A percentile compares a stretch with the other conserved stretches of the same genome.
phyloP scores from a whole-genome alignment of 2,888 invertebrate species.

The Masnerella sp. region DNA sequence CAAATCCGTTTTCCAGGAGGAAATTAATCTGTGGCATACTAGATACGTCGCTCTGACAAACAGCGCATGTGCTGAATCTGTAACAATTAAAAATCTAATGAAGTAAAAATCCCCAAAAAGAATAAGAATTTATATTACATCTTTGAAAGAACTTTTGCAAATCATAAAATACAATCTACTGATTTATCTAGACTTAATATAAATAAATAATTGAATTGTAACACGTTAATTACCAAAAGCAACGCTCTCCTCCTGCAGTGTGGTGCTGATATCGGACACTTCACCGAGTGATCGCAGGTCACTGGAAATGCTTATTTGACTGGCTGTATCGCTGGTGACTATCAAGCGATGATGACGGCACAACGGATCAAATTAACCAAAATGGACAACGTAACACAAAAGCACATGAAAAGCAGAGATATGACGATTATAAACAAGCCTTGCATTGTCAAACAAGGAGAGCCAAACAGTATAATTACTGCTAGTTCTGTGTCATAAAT shows the following conservation, averaged over 20 bases:
- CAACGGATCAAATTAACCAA: conserved; percentile 72
- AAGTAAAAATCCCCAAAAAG: no score
- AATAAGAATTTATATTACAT: no score
- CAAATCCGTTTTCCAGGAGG: conserved; percentile 96
- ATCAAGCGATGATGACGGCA: conserved; percentile 75
- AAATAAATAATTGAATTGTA: conserved; percentile 26
- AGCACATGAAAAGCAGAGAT: conserved; percentile 70
- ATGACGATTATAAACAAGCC: conserved; percentile 44
- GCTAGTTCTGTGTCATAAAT: conserved; percentile 2
- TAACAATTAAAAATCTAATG: conserved; percentile 62
- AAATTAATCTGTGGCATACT: conserved; percentile 95
- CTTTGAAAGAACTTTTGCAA: no score
- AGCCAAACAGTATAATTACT: conserved; percentile 6
- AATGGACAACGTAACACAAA: conserved; percentile 65
- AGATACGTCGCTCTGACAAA: conserved; percentile 95
- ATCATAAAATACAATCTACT: neutral
- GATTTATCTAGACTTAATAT: neutral
- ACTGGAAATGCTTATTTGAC: conserved; percentile 78
- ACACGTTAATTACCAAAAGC: conserved; percentile 75
- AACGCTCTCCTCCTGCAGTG: conserved; percentile 76
- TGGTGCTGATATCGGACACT: conserved; percentile 74
- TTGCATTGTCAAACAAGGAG: conserved; percentile 42
- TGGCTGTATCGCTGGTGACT: conserved; percentile 77
- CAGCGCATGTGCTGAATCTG: conserved; percentile 91
- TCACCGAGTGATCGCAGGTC: conserved; percentile 76